phyloP scores from a whole-genome alignment of 2,113 vertebrate genomes.

The Bungarus multicinctus region DNA sequence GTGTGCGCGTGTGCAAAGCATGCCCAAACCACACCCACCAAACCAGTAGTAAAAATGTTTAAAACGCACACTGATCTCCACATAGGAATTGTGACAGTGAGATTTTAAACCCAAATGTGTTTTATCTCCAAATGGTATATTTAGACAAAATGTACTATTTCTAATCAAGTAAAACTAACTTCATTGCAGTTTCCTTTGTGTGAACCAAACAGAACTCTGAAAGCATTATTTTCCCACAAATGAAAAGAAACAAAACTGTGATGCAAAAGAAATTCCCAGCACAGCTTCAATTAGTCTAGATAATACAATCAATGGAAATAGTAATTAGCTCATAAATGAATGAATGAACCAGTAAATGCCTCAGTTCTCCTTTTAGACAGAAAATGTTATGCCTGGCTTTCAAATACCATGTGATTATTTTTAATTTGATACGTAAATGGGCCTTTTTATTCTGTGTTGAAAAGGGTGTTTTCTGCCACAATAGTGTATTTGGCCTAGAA shows the following conservation, averaged over 20 bases:
- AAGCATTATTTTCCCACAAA: neutral
- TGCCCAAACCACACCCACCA: too few species aligned
- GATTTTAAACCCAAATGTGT: neutral
- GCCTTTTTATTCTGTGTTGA: neutral
- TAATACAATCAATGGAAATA: neutral
- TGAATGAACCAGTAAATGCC: too few species aligned
- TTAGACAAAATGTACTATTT: neutral
- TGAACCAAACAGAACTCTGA: neutral
- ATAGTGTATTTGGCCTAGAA: neutral
- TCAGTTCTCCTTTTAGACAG: neutral
- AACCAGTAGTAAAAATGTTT: too few species aligned
- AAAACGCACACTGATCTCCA: neutral
- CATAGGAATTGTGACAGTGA: neutral
- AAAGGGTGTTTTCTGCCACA: neutral
- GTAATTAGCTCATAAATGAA: neutral
- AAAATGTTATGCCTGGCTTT: neutral
- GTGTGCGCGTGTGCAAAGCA: too few species aligned
- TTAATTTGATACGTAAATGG: neutral
- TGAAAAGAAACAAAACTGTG: neutral
- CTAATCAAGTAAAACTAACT: neutral
- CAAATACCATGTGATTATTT: neutral
- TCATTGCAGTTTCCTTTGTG: neutral
- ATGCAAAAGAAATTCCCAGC: neutral
- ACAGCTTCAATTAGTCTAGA: neutral
- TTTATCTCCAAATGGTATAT: neutral